These are phyloP conservation scores for Nomada flava DNA, from an alignment of 2,888 invertebrate species.

Conservation along the genomic window DNA sequence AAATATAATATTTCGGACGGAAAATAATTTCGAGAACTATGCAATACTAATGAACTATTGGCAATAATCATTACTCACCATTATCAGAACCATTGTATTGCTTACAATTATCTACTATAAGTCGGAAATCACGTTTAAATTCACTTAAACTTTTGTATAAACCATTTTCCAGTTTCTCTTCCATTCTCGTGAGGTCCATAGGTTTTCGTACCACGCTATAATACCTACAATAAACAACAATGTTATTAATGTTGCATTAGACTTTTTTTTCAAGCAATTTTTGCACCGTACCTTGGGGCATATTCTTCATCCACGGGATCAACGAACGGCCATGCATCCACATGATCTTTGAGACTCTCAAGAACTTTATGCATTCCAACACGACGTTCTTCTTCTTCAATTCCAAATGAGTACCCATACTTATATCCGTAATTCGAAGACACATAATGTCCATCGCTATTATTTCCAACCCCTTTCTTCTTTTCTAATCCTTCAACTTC, in stretches of 20 bases:
- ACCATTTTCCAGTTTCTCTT: constrained; percentile 93
- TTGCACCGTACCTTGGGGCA: constrained; percentile 89
- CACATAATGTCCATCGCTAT: constrained; percentile 76
- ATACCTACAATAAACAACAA: constrained; percentile 80
- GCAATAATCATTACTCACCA: constrained; percentile 86
- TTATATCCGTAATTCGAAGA: constrained; percentile 78
- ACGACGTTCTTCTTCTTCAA: constrained; percentile 91
- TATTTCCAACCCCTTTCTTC: constrained; percentile 77
- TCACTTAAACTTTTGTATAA: constrained; percentile 92
- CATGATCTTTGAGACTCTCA: constrained; percentile 93
- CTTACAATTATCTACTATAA: constrained; percentile 96
- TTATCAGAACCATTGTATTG: constrained; percentile 97
- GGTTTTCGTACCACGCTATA: constrained; percentile 88
- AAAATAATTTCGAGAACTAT: not conserved
- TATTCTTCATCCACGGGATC: constrained; percentile 97
- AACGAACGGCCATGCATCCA: constrained; percentile 97
- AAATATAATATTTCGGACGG: not conserved
- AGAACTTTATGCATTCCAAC: constrained; percentile 97
- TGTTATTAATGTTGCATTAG: not conserved
- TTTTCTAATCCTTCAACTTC: constrained; percentile 74
- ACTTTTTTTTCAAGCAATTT: constrained; percentile 1
- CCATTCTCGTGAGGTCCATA: constrained; percentile 95
- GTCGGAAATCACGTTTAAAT: constrained; percentile 94
- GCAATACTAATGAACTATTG: constrained; percentile 7
- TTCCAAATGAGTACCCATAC: constrained; percentile 79